Evolutionary conservation across 2,113 vertebrate genomes (phyloP).

Genomic region (Gymnorhina tibicen): DNA sequence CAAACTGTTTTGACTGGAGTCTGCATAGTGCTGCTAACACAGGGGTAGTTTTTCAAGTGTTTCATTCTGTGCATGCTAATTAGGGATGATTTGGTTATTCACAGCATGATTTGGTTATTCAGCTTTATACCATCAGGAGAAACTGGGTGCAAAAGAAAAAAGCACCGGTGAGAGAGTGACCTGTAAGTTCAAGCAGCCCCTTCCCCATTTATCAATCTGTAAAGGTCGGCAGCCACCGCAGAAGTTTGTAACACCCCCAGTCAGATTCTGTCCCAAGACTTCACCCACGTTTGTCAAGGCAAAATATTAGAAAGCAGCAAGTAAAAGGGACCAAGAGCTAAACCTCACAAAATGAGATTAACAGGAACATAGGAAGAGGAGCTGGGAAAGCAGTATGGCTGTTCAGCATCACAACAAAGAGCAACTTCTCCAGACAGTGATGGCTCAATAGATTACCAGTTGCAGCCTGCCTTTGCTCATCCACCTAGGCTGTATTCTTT

Average conservation of each 20-base stretch:
- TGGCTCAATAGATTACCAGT: constrained; percentile 43
- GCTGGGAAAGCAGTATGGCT: neutral
- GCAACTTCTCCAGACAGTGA: constrained; percentile 8
- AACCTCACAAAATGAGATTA: constrained; percentile 9
- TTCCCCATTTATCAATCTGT: neutral
- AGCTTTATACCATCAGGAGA: constrained; percentile 9
- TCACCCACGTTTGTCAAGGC: neutral
- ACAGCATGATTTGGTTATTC: constrained; percentile 12
- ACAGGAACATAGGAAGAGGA: neutral
- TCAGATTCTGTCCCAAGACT: neutral
- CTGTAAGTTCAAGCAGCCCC: constrained; percentile 12
- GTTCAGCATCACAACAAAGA: constrained; percentile 60
- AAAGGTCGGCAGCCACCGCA: neutral
- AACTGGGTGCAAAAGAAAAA: constrained; percentile 12
- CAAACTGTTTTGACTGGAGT: neutral
- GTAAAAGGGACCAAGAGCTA: neutral
- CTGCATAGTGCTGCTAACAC: neutral
- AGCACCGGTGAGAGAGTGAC: neutral
- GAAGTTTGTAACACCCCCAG: neutral
- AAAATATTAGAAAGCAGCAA: constrained; percentile 1
- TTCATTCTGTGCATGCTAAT: neutral
- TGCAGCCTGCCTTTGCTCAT: constrained; percentile 51
- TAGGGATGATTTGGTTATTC: constrained; percentile 32
- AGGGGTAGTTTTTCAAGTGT: neutral
- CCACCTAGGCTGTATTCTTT: constrained; percentile 1